Evolutionary conservation across 1,140 invertebrate genomes (phyloP).

Genomic region (Belonocnema kinseyi): DNA sequence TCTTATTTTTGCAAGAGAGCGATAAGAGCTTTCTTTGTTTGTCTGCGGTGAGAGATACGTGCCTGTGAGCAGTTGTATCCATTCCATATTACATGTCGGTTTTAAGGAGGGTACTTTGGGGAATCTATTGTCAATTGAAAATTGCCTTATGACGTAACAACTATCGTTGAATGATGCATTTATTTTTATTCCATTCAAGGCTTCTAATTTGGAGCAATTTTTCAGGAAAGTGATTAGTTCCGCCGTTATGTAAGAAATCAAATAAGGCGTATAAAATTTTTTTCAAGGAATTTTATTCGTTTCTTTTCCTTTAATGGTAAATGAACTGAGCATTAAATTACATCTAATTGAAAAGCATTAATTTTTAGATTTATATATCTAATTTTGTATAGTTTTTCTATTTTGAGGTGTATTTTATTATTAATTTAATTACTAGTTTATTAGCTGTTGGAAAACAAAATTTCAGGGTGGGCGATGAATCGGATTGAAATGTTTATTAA

Average conservation of each 20-base stretch:
- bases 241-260: slow-evolving; percentile 13
- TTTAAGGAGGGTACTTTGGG: not conserved
- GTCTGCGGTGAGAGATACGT: not conserved
- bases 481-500: too few relatives aligned
- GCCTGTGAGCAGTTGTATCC: not conserved
- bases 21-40: not conserved
- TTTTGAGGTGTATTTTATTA: too few relatives aligned
- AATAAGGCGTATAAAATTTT: not conserved
- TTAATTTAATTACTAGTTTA: too few relatives aligned
- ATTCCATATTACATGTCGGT: not conserved
- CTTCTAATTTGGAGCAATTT: slow-evolving; percentile 2
- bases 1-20: not conserved
- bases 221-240: not conserved
- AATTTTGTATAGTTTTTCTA: too few relatives aligned
- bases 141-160: not conserved
- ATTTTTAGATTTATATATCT: not conserved
- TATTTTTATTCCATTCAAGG: slow-evolving; percentile 4
- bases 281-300: not conserved
- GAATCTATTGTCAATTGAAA: not conserved
- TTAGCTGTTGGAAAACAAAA: too few relatives aligned
- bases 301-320: not conserved
- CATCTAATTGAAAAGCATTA: not conserved
- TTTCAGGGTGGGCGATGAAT: too few relatives aligned
- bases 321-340: not conserved
- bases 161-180: not conserved